Evolutionary conservation across 2,113 vertebrate species (phyloP).

Genomic region (Embiotoca jacksoni): DNA sequence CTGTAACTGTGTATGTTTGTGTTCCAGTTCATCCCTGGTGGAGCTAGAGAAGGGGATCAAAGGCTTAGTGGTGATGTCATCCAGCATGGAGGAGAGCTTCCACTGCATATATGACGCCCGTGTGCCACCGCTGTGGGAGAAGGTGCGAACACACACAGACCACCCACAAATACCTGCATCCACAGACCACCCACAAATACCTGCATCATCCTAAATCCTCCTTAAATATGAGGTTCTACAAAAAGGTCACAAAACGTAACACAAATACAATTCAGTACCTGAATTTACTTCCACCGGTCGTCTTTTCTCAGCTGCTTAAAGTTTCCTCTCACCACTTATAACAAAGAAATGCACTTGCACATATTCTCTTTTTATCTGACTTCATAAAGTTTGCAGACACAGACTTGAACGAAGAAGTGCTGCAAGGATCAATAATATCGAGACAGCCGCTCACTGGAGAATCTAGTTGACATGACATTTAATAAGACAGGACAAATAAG

Average conservation of each 20-base stretch:
- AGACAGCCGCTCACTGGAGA: neutral
- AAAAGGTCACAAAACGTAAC: neutral
- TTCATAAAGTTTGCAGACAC: slow-evolving; percentile 6
- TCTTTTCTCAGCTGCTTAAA: neutral
- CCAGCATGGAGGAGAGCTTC: slow-evolving; percentile 91
- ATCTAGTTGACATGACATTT: too few relatives aligned
- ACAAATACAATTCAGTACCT: neutral
- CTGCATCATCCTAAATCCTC: neutral
- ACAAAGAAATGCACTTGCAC: neutral
- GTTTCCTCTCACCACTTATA: neutral
- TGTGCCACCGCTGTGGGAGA: slow-evolving; percentile 90
- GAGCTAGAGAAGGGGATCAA: slow-evolving; percentile 91
- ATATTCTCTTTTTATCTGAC: slow-evolving; percentile 11
- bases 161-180: neutral
- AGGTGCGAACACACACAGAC: slow-evolving; percentile 74
- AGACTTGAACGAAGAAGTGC: neutral
- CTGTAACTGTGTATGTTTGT: slow-evolving; percentile 37
- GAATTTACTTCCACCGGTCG: neutral
- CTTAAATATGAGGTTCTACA: neutral
- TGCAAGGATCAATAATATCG: slow-evolving; percentile 15
- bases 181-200: too few relatives aligned
- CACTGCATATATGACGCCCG: slow-evolving; percentile 88
- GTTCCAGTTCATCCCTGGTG: slow-evolving; percentile 83
- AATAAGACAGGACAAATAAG: neutral
- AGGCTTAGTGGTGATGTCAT: slow-evolving; percentile 92